Evolutionary conservation across 2,113 vertebrate genomes (phyloP).

Genomic region (Burhinus oedicnemus): DNA sequence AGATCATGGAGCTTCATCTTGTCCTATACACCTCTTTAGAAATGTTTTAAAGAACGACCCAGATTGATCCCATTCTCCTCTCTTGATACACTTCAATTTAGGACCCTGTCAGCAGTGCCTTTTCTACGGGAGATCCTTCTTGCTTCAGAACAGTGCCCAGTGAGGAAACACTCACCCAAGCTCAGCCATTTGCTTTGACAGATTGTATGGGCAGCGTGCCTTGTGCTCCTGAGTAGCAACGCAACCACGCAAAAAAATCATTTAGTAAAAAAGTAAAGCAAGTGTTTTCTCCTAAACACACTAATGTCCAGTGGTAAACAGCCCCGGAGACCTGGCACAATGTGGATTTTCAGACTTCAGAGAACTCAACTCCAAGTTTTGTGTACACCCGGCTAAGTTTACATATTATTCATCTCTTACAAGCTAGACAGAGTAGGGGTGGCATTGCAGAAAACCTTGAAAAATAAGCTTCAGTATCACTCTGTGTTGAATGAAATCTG

Average conservation of each 20-base stretch:
- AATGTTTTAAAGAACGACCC: not conserved
- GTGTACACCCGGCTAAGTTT: not conserved
- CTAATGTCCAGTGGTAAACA: not conserved
- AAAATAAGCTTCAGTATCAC: not conserved
- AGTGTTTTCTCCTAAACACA: not conserved
- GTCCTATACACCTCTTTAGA: not conserved
- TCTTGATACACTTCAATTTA: not conserved
- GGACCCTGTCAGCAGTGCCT: not conserved
- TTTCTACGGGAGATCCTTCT: not conserved
- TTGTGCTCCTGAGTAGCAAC: not conserved
- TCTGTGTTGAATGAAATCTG: not conserved
- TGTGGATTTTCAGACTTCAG: not conserved
- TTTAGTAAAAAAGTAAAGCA: not conserved
- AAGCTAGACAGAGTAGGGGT: not conserved
- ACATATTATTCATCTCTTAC: not conserved
- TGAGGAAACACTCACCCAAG: not conserved
- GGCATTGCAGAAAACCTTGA: not conserved
- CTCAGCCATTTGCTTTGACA: not conserved
- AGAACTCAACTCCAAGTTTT: not conserved
- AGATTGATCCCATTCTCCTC: not conserved
- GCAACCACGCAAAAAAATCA: not conserved
- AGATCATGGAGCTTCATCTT: not conserved
- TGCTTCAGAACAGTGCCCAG: not conserved
- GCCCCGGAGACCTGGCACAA: fast-evolving
- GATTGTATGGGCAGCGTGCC: too few relatives aligned